Evolutionary conservation across 2,113 vertebrate genomes (phyloP).

Genomic region (Maccullochella peelii): DNA sequence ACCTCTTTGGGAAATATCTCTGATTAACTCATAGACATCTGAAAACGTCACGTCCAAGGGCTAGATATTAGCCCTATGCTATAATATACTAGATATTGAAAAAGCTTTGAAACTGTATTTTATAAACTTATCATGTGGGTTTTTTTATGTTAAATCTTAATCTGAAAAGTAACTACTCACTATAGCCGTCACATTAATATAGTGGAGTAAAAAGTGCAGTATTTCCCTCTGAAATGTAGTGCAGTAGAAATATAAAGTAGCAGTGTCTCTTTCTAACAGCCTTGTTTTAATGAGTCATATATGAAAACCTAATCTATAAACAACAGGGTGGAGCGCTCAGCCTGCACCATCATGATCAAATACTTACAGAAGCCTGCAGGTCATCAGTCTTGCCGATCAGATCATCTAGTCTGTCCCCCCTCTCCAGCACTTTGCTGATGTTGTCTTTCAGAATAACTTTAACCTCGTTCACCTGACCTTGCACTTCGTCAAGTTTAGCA

Average conservation of each 20-base stretch:
- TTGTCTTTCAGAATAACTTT: constrained; percentile 88
- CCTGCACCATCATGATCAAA: not conserved
- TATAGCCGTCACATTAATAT: not conserved
- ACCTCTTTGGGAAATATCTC: too few relatives aligned
- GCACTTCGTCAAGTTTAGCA: constrained; percentile 78
- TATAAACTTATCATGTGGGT: too few relatives aligned
- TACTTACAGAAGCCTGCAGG: constrained; percentile 85
- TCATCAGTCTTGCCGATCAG: constrained; percentile 83
- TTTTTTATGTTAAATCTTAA: not conserved
- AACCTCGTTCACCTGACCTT: constrained; percentile 87
- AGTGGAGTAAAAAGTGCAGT: not conserved
- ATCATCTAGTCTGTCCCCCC: constrained; percentile 83
- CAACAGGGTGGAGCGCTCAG: not conserved
- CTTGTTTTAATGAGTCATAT: not conserved
- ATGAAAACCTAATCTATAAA: not conserved
- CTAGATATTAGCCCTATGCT: too few relatives aligned
- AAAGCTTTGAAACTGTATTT: too few relatives aligned
- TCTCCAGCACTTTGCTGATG: constrained; percentile 88
- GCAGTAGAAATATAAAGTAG: not conserved
- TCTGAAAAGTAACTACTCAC: not conserved
- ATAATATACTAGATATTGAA: too few relatives aligned
- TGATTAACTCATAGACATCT: too few relatives aligned
- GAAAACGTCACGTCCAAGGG: too few relatives aligned
- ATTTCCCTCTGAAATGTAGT: not conserved
- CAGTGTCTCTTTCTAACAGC: not conserved